Base-by-base conservation (phyloP, 2,888 invertebrate species). In the Diarsia dahlii region DNA sequence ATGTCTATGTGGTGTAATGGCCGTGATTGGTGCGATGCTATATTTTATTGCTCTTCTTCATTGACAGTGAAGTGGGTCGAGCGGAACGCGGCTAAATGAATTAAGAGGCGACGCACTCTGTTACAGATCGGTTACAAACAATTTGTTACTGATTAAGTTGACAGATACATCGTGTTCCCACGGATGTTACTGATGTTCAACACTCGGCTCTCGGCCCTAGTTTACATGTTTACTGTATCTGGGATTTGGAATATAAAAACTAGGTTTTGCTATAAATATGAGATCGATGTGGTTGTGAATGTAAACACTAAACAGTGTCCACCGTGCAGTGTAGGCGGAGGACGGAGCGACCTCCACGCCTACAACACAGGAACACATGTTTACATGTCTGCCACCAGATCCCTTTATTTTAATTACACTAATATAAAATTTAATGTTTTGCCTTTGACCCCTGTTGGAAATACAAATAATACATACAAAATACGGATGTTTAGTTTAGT, bases 341-440 rank as follows among this genome's bases (percentile, higher is more conserved):
- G 39, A 39, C 39, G 39, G 39, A 39, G 88, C 84, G 95, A 91
- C 95, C 95, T 95, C 92, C 90, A 91, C 93, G 93, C 94, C 95
- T 92, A 94, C 94, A 84, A 74, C 84, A 88, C 91, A 91, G 92
- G 92, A 94, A 95, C 95, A 95, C 91, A 94, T 96, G 95, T 95
- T 95, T 94, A 93, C 90, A 89, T n/a, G n/a, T 93, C 89, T 90
- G 89, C 90, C 86, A 91, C 88, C 90, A 90, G 90, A 92, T 90
- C 87, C 90, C 90, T 87, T 88, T 87, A 80, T 90, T 86, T 90
- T 91, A 89, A 90, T 91, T 87, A 89, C 87, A 85, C 83, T 80
- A 75, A 85, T 83, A 82, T 84, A 81, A 62, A 74, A 78, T 85
- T 78, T 86, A 70, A 82, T 74, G 77, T 46, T 81, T 81, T 74